A percentile compares a stretch with the other conserved stretches of the same genome.
Conservation (phyloP, 2,797 vertebrate species). For the Peromyscus eremicus region DNA sequence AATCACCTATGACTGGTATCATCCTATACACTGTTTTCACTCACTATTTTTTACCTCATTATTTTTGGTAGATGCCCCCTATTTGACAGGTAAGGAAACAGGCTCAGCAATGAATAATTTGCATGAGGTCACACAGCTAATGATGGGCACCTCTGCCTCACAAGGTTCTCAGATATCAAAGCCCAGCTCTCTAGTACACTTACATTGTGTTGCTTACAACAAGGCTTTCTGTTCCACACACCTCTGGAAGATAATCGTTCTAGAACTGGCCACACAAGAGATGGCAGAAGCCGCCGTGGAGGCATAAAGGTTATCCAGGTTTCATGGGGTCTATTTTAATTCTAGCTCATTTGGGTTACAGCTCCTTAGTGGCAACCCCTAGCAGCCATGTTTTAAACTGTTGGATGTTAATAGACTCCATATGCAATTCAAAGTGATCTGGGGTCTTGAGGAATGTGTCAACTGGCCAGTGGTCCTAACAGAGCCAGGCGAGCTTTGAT, state of each 20-base stretch:
- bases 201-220: not conserved
- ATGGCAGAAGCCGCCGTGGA: not conserved
- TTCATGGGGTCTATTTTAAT: not conserved
- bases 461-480: not conserved
- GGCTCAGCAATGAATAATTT: not conserved
- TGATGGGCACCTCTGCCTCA: not conserved
- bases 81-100: slow-evolving; percentile 33
- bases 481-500: not conserved
- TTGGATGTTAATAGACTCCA: not conserved
- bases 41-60: not conserved
- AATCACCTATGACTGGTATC: not conserved
- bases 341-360: not conserved
- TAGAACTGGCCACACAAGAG: not conserved
- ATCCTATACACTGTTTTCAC: too few relatives aligned
- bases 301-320: not conserved
- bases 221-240: not conserved
- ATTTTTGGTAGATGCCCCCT: not conserved
- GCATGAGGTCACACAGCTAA: not conserved
- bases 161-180: not conserved
- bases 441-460: not conserved
- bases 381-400: not conserved
- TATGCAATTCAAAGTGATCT: not conserved
- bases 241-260: not conserved
- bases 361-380: not conserved
- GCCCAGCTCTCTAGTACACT: not conserved